Evolutionary conservation across 2,113 vertebrate species (phyloP), one percentile per base, ranked within the genome.

Genomic region (Chaenocephalus aceratus): DNA sequence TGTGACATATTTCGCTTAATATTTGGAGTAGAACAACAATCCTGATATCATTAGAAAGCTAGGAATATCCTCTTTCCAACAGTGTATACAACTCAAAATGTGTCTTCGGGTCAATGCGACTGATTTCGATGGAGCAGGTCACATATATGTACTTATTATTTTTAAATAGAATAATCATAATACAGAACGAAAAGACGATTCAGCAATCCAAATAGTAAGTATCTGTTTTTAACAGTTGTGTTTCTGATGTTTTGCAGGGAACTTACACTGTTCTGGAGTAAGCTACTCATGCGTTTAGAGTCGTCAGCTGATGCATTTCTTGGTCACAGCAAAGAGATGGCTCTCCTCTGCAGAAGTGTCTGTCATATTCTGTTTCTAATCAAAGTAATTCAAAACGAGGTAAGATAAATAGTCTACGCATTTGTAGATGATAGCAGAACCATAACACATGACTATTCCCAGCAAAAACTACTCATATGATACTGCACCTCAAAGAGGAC

Each of bases 301-400:
- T 96, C 96, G 61, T 98, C 97, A 66, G 84, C 97, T 83, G 97
- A 97, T 84, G 95, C 96, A 0, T 99, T 99, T 93, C 96, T 99
- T 83, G 96, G 97, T 83, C 96, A 96, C 89, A 97, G 98, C 93
- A 97, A 97, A 88, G 95, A 97, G 59, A 96, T 99, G 93, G 97
- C 97, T 90, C 95, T 97, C 87, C 96, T 99, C 91, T 98, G 97
- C 75, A 97, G 97, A 93, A 99, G 97, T 61, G 98, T 99, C 63
- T 99, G 99, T 94, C 98, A 99, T 91, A 98, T 99, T 93, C 97
- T 99, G 93, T 99, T 99, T 93, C 94, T 99, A 85, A 99, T 99
- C 93, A 99, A 99, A 96, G 97, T 99, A 86, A 97, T 99, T 90
- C 98, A 99, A 94, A 98, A 97, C 81, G 98, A 99, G 97, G 98